Evolutionary conservation across 2,888 invertebrate genomes (phyloP), one percentile per base, ranked within the genome.

Genomic region (Xestoiulus laeticollis): DNA sequence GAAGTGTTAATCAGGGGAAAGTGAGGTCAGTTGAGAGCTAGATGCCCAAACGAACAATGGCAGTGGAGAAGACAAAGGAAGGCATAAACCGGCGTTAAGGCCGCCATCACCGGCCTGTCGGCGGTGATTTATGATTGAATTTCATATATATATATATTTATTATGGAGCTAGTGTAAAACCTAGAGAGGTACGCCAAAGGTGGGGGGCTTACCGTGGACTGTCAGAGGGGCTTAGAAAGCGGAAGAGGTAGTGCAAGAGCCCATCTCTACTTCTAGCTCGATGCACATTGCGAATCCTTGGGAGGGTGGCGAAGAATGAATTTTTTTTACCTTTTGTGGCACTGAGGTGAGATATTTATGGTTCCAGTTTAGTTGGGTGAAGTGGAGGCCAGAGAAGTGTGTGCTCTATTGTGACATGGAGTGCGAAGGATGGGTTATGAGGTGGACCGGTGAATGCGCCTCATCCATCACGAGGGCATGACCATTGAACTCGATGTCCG

Each of bases 401-500:
- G 84, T 43, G 84, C 84, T 22, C 43, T 43, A 84, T 84, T 84
- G 84, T 84, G 43, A 43, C 43, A 33, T 84, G 84, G 84, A 84
- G 84, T 84, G 43, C 84, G 43, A 43, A 84, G 84, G 84, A 84
- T 84, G 84, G 84, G 84, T 84, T 84, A 84, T 84, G 84, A 84
- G 84, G 84, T 84, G 43, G 43, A 19, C 43, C 38, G 33, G n/a
- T 84, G 33, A 84, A 84, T 84, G 84, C 38, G 38, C 84, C n/a
- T 84, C 84, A 84, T 84, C 84, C 84, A 84, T 84, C 84, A 84
- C 84, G n/a, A 22, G 84, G 84, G 43, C 84, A 84, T 84, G 84
- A 43, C 84, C 84, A 84, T 43, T 43, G 84, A 84, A 84, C 68
- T 68, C 68, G 10, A n/a, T n/a, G 26, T 68, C 26, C 68, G 26